These are phyloP conservation scores for Gymnothorax reevesii DNA, from an alignment of 2,797 vertebrate genomes.

Conservation along the genomic window DNA sequence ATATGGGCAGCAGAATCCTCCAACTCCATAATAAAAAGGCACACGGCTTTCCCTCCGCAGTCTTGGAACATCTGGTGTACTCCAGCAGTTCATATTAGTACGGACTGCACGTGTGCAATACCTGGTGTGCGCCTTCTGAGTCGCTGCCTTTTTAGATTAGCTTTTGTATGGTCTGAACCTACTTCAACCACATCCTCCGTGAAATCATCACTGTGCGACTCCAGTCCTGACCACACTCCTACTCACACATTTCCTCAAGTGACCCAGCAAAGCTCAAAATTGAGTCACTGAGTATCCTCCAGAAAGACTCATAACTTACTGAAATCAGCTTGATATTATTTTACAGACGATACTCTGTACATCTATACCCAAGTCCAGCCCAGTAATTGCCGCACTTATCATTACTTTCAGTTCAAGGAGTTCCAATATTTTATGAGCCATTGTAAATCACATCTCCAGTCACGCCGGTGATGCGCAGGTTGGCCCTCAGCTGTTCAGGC, in stretches of 20 bases:
- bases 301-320: neutral
- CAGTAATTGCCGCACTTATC: neutral
- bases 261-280: neutral
- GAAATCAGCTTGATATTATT: neutral
- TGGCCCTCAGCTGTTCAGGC: slow-evolving; percentile 74
- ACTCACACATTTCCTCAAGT: neutral
- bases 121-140: no score
- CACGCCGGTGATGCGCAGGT: neutral
- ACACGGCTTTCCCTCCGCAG: no score
- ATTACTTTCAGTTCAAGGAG: neutral
- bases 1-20: no score
- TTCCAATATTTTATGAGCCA: neutral
- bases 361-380: neutral
- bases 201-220: neutral
- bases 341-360: neutral
- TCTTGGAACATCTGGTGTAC: no score
- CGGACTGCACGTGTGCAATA: no score
- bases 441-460: slow-evolving; percentile 1
- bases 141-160: neutral
- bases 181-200: neutral
- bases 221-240: neutral
- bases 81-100: no score
- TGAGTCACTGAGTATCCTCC: neutral
- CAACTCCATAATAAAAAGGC: no score
- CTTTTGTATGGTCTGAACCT: neutral